A percentile compares a stretch with the other conserved stretches of the same genome.
phyloP scores from a whole-genome alignment of 2,113 vertebrate species.

The Electrona antarctica region DNA sequence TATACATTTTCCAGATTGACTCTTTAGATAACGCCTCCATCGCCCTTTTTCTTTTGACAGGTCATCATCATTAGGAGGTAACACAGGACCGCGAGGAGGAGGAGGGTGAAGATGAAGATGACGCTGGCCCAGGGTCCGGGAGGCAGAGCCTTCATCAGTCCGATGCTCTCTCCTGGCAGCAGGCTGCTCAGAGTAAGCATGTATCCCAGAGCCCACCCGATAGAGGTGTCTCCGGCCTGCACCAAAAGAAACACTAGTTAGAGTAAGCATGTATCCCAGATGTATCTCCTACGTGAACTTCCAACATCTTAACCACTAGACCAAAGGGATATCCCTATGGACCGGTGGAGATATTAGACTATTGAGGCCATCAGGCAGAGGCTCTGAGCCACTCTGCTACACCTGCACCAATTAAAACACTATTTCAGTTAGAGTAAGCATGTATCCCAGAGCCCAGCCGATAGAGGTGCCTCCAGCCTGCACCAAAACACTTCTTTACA shows the following conservation, averaged over 20 bases:
- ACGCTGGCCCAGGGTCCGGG: conserved; percentile 75
- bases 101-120: conserved; percentile 69
- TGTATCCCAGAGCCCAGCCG: too few relatives aligned
- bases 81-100: conserved; percentile 48
- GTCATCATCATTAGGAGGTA: conserved; percentile 36
- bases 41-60: conserved; percentile 50
- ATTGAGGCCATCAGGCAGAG: not conserved
- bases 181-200: conserved; percentile 89
- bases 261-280: conserved; percentile 91
- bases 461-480: too few relatives aligned
- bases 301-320: too few relatives aligned
- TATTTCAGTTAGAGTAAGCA: too few relatives aligned
- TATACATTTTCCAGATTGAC: not conserved
- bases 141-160: conserved; percentile 60
- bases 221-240: conserved; percentile 78
- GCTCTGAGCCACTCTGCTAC: too few relatives aligned
- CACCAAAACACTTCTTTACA: too few relatives aligned
- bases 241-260: conserved; percentile 37
- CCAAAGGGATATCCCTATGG: too few relatives aligned
- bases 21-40: conserved; percentile 54
- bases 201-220: conserved; percentile 94
- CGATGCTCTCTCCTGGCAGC: conserved; percentile 75
- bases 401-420: too few relatives aligned
- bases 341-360: not conserved
- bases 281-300: not conserved